Evolutionary conservation across 2,888 invertebrate genomes (phyloP).

Genomic region (Troides aeacus): DNA sequence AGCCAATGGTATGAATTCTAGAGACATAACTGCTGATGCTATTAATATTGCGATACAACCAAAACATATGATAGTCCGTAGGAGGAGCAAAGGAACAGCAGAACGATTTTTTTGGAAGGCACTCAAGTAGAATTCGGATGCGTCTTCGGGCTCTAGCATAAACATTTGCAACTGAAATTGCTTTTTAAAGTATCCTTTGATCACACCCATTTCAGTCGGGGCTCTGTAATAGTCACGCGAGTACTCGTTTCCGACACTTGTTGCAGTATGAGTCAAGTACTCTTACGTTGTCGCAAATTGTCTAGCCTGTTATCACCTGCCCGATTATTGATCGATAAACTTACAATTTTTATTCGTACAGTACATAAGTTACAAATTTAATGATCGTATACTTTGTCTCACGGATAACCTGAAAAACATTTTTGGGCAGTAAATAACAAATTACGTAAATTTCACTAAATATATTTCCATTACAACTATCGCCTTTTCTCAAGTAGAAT

Average conservation of each 20-base stretch:
- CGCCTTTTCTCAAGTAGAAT: not conserved
- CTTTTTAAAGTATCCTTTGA: constrained; percentile 53
- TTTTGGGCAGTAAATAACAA: not conserved
- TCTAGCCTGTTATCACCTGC: constrained; percentile 21
- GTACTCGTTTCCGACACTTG: not conserved
- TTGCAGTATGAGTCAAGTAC: constrained; percentile 12
- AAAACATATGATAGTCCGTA: constrained; percentile 52
- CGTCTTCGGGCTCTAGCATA: constrained; percentile 50
- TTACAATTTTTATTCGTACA: constrained; percentile 17
- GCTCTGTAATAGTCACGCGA: constrained; percentile 11
- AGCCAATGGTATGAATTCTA: constrained; percentile 30
- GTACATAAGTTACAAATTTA: constrained; percentile 4
- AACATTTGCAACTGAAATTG: constrained; percentile 51
- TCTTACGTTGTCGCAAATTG: constrained; percentile 3
- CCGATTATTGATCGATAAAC: constrained; percentile 24
- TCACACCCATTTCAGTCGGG: constrained; percentile 48
- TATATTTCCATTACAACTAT: not conserved
- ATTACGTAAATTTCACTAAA: not conserved
- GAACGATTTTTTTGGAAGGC: constrained; percentile 57
- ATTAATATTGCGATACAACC: constrained; percentile 53
- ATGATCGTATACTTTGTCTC: constrained; percentile 3
- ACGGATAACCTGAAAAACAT: not conserved
- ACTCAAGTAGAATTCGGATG: constrained; percentile 56
- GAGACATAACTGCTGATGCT: constrained; percentile 48
- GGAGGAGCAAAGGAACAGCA: constrained; percentile 48